Base-by-base conservation (phyloP, 2,113 vertebrate species). In the Ariopsis seemanni region DNA sequence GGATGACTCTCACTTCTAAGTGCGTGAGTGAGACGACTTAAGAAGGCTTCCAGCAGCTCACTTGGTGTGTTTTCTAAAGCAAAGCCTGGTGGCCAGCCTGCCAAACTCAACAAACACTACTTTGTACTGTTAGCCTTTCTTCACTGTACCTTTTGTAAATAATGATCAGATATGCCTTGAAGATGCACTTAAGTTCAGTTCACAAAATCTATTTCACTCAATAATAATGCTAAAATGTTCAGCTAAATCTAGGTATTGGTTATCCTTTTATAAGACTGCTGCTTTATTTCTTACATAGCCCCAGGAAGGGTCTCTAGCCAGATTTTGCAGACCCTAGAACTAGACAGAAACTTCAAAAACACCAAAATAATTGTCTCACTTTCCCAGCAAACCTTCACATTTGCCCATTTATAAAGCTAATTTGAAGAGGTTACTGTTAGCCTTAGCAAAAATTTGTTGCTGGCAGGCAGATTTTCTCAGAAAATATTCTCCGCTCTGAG, bases 391-490 rank as follows among this genome's bases (percentile, higher is more conserved):
- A 79, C 77, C 34, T 58, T 58, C 57, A 58, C 75, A n/a, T 86
- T 65, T 84, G 58, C 69, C 42, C 57, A 22, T 60, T 88, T 79
- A 42, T 42, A 57, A 84, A 88, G 79, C 25, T 86, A 42, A 90
- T 88, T 82, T 84, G 67, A 84, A 74, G 69, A 84, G 92, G 91
- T 93, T 91, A 91, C 85, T 91, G 82, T 89, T 92, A 88, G 87
- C 91, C 74, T 57, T 88, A 87, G 77, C 0, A 78, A 89, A 90
- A 91, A 93, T 91, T 92, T 34, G 78, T 86, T 93, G 85, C 88
- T 94, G 93, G 93, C 92, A 89, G 89, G 88, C 85, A 53, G 83
- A 60, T 89, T 92, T 93, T 94, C 92, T 92, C 89, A 90, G 92
- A 94, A 89, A 92, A 91, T 87, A 89, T 93, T 92, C 92, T 90